Conservation (phyloP, 2,113 vertebrate species). For the Mohoua ochrocephala region DNA sequence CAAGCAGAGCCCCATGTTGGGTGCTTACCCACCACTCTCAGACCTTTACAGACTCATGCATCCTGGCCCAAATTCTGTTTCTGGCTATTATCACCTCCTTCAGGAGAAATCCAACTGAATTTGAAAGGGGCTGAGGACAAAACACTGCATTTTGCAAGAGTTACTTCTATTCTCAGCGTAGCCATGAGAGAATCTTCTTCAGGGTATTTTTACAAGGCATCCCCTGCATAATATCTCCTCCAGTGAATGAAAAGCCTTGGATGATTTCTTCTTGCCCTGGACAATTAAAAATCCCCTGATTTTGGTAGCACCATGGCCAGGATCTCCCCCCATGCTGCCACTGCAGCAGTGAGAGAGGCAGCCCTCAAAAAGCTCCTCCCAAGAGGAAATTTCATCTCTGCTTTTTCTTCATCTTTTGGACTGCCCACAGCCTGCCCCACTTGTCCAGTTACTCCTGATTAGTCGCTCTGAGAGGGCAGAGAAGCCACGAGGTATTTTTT, state of each 20-base stretch:
- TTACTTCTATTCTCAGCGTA: background rate
- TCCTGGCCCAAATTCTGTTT: background rate
- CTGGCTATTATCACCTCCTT: background rate
- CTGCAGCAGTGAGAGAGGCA: background rate
- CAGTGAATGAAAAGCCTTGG: background rate
- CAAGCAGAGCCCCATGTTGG: background rate
- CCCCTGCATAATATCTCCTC: background rate
- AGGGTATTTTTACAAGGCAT: background rate
- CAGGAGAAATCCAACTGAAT: background rate
- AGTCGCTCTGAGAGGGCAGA: background rate
- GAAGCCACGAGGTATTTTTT: background rate
- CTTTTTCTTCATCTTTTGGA: background rate
- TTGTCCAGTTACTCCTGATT: background rate
- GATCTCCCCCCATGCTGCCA: background rate
- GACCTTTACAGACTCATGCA: fast-evolving
- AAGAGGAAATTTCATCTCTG: background rate
- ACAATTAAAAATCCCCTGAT: background rate
- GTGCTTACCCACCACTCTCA: background rate
- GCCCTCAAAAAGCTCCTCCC: background rate
- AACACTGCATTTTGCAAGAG: background rate
- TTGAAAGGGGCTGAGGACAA: background rate
- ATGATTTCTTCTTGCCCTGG: background rate
- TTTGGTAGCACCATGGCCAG: background rate
- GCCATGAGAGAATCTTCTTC: fast-evolving
- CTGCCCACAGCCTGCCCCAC: background rate